Conservation (phyloP, 1,140 invertebrate genomes). For the Dreissena rostriformis region DNA sequence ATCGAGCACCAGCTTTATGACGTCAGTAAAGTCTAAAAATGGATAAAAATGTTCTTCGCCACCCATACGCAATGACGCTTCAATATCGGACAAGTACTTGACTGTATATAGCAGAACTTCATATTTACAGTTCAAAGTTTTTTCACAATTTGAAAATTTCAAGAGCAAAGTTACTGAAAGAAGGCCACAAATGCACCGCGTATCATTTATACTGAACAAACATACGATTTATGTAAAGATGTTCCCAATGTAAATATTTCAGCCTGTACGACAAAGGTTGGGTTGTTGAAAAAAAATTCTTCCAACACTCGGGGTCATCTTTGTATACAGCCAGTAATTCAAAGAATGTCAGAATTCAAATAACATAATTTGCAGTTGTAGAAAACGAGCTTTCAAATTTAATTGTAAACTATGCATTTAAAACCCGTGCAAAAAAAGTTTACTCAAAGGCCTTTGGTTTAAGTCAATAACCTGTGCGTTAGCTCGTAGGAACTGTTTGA, state of each 20-base stretch:
- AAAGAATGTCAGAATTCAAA: conserved; percentile 54
- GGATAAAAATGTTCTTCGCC: too few relatives aligned
- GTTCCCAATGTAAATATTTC: not conserved
- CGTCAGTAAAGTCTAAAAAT: too few relatives aligned
- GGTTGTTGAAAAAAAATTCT: not conserved
- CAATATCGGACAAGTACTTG: not conserved
- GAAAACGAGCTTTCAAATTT: conserved; percentile 15
- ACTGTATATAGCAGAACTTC: not conserved
- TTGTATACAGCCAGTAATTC: conserved; percentile 29
- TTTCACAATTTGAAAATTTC: not conserved
- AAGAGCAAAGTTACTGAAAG: not conserved
- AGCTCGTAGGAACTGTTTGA: too few relatives aligned
- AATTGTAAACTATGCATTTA: conserved; percentile 44
- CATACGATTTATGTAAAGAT: not conserved
- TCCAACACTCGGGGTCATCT: conserved; percentile 28
- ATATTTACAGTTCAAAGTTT: not conserved
- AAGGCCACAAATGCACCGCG: not conserved
- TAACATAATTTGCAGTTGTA: conserved; percentile 52
- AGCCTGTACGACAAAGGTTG: not conserved
- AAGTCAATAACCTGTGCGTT: too few relatives aligned
- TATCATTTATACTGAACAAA: conserved; percentile 4
- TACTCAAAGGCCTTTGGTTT: too few relatives aligned
- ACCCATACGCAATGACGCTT: not conserved
- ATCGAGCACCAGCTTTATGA: too few relatives aligned
- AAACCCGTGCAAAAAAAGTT: too few relatives aligned